Evolutionary conservation across 2,797 vertebrate species (phyloP).

Genomic region (Acridotheres tristis): DNA sequence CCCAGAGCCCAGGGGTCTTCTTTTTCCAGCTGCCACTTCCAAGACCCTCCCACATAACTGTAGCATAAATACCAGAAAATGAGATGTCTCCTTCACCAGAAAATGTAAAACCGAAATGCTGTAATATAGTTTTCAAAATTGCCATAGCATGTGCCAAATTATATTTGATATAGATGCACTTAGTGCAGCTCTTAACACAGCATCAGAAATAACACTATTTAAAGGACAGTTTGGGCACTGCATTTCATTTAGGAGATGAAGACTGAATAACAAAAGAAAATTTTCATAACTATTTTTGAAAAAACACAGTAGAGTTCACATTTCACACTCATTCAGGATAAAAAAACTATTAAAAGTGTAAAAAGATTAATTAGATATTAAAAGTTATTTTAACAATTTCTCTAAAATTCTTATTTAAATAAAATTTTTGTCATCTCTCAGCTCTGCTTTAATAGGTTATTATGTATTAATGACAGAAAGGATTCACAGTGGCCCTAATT

Average conservation of each 20-base stretch:
- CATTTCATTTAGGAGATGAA: neutral
- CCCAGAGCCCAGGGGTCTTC: neutral
- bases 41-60: neutral
- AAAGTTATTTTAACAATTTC: neutral
- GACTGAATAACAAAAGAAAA: neutral
- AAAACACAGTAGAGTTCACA: neutral
- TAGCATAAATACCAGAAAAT: neutral
- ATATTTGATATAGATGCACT: neutral
- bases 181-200: neutral
- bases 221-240: neutral
- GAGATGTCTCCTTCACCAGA: neutral
- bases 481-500: neutral
- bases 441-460: neutral
- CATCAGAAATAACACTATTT: neutral
- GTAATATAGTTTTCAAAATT: neutral
- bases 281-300: neutral
- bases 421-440: neutral
- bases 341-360: neutral
- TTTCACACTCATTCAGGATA: neutral
- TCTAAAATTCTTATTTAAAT: neutral
- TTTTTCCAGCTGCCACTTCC: neutral
- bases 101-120: neutral
- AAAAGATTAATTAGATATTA: neutral
- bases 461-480: neutral
- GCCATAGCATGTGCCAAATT: neutral